phyloP scores from a whole-genome alignment of 2,888 invertebrate genomes.

The Chelonus formosanus region DNA sequence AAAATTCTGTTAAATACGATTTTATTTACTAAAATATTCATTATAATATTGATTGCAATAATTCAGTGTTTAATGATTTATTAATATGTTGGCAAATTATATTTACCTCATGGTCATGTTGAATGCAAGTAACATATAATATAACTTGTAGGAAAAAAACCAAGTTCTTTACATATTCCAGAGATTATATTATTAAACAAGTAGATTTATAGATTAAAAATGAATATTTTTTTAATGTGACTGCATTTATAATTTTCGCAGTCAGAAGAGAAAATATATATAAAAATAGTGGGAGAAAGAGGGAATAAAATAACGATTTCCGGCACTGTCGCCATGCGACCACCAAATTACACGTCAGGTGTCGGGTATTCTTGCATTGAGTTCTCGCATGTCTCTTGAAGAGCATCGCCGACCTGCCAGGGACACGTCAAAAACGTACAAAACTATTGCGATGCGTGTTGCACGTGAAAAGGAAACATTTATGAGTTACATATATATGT shows the following conservation, averaged over 20 bases:
- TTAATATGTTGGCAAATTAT: too few species aligned
- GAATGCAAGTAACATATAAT: too few species aligned
- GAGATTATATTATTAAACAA: too few species aligned
- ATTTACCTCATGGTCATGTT: too few species aligned
- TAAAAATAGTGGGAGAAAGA: not conserved
- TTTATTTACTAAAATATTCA: too few species aligned
- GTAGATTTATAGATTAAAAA: too few species aligned
- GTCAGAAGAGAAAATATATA: not conserved
- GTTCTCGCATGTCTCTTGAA: constrained; percentile 20
- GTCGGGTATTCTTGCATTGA: constrained; percentile 43
- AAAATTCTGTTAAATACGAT: too few species aligned
- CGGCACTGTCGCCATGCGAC: constrained; percentile 4
- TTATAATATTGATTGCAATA: too few species aligned
- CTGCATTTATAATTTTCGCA: not conserved
- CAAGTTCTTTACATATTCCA: too few species aligned
- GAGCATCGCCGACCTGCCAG: constrained; percentile 12
- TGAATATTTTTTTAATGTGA: too few species aligned
- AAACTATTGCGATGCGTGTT: constrained; percentile 36
- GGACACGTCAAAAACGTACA: constrained; percentile 20
- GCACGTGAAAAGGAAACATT: constrained; percentile 36
- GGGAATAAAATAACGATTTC: constrained; percentile 7
- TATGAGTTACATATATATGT: constrained; percentile 14
- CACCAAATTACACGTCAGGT: constrained; percentile 54
- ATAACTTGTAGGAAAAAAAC: too few species aligned
- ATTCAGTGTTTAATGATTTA: too few species aligned